A percentile compares a stretch with the other conserved stretches of the same genome.
Evolutionary conservation across 2,113 vertebrate species (phyloP).

Genomic region (Mustela nigripes): DNA sequence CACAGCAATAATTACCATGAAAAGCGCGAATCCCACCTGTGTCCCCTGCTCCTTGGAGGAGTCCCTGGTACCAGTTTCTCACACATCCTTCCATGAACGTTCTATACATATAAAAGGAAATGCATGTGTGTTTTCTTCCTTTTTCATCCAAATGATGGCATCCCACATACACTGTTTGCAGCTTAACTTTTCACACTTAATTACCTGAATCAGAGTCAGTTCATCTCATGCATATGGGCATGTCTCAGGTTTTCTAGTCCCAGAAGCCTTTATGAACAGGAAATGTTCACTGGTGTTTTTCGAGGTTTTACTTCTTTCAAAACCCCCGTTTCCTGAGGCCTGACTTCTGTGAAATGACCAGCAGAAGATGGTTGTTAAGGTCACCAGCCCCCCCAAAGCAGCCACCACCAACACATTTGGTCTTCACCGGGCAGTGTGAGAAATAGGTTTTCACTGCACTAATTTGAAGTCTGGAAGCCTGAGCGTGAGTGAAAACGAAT

Average conservation of each 20-base stretch:
- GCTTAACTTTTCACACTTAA: not conserved
- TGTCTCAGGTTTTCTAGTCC: not conserved
- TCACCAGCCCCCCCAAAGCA: not conserved
- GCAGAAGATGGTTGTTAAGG: not conserved
- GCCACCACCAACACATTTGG: not conserved
- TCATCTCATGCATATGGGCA: not conserved
- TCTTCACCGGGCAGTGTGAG: not conserved
- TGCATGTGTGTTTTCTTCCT: not conserved
- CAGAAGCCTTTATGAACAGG: not conserved
- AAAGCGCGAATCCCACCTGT: not conserved
- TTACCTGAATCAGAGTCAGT: not conserved
- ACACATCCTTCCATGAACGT: not conserved
- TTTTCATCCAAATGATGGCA: not conserved
- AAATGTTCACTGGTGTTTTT: not conserved
- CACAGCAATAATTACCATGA: not conserved
- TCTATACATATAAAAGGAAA: not conserved
- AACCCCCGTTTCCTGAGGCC: not conserved
- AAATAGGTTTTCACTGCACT: not conserved
- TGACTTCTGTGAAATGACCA: not conserved
- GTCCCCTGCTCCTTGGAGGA: not conserved
- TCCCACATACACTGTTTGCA: not conserved
- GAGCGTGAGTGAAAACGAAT: not conserved
- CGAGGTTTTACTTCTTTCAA: conserved; percentile 19
- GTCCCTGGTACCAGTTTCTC: not conserved
- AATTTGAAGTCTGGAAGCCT: not conserved